Conservation (phyloP, 2,113 vertebrate species). For the Grallaria varia region DNA sequence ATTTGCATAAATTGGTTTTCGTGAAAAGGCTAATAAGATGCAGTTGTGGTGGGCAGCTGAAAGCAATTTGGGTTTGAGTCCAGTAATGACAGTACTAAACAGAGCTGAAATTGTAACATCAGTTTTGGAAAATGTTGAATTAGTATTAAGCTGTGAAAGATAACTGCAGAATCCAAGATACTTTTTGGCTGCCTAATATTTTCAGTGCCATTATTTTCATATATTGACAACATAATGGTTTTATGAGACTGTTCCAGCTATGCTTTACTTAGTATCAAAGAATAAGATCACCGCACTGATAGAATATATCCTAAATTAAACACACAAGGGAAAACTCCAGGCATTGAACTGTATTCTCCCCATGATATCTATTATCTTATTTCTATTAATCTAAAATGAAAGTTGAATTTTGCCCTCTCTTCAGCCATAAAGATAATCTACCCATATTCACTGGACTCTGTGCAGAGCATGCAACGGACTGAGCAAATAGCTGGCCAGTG, state of each 20-base stretch:
- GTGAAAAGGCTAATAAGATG: slow-evolving; percentile 71
- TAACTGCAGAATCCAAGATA: slow-evolving; percentile 16
- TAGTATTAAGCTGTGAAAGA: slow-evolving; percentile 36
- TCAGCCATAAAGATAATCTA: neutral
- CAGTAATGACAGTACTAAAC: slow-evolving; percentile 67
- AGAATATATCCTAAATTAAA: slow-evolving; percentile 38
- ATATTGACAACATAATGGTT: slow-evolving; percentile 10
- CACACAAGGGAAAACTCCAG: slow-evolving; percentile 1
- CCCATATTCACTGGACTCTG: neutral
- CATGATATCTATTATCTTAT: neutral
- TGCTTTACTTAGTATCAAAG: slow-evolving; percentile 49
- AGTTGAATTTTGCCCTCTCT: neutral
- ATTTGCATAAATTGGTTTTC: slow-evolving; percentile 82
- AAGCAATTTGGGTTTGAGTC: slow-evolving; percentile 70
- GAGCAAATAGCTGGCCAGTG: neutral
- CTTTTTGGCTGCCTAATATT: slow-evolving; percentile 5
- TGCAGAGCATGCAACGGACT: neutral
- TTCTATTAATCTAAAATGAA: neutral
- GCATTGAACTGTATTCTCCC: neutral
- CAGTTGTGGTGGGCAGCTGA: slow-evolving; percentile 67
- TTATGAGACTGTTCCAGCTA: slow-evolving; percentile 48
- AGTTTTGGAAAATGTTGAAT: slow-evolving; percentile 66
- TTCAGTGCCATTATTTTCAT: slow-evolving; percentile 38
- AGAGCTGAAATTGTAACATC: slow-evolving; percentile 43
- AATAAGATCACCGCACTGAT: neutral